phyloP scores from a whole-genome alignment of 2,113 vertebrate species.

The Hypocryptadius cinnamomeus region DNA sequence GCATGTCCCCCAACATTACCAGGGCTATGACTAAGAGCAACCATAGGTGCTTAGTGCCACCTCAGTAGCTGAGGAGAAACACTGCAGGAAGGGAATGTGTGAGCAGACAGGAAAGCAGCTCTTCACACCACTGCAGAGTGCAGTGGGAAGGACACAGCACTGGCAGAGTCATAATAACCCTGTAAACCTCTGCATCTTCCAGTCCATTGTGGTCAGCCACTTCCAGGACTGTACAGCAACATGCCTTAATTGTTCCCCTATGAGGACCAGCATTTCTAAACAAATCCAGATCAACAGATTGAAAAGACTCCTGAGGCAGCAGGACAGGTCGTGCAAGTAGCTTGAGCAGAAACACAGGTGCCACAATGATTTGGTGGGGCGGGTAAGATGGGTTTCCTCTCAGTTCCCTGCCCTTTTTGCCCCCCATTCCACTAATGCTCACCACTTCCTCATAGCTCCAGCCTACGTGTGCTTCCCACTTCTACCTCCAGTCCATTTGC shows the following conservation, averaged over 20 bases:
- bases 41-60: not conserved
- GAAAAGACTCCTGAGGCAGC: not conserved
- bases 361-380: not conserved
- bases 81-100: not conserved
- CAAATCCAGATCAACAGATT: not conserved
- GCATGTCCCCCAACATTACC: fast-evolving
- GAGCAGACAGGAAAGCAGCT: not conserved
- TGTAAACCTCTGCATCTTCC: not conserved
- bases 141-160: not conserved
- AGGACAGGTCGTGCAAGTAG: not conserved
- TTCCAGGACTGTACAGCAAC: not conserved
- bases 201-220: not conserved
- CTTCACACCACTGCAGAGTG: not conserved
- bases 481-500: not conserved
- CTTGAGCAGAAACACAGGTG: not conserved
- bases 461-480: not conserved
- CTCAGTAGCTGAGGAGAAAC: not conserved
- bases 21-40: not conserved
- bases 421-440: fast-evolving
- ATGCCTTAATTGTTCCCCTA: not conserved
- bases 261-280: not conserved
- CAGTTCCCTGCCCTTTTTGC: not conserved
- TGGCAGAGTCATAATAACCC: not conserved
- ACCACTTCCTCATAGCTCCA: not conserved
- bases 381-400: not conserved